phyloP scores from a whole-genome alignment of 2,888 invertebrate genomes.

The Anticlea derivata region DNA sequence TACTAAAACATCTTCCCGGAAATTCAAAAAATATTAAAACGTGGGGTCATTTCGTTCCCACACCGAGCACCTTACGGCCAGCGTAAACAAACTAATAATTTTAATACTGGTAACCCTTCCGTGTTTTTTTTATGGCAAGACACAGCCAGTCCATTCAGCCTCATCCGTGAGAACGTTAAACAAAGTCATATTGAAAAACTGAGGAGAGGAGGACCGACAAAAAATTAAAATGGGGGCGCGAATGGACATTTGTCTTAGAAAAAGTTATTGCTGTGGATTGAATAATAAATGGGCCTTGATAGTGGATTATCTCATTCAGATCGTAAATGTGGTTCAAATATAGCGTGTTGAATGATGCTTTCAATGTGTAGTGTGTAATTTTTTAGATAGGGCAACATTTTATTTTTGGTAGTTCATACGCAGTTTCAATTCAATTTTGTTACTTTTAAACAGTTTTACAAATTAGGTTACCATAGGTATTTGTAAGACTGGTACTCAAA shows the following conservation, averaged over 20 bases:
- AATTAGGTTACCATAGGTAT: no score
- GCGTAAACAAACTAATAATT: conserved; percentile 76
- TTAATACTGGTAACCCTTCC: conserved; percentile 79
- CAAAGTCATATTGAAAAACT: conserved; percentile 70
- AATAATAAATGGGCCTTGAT: conserved; percentile 62
- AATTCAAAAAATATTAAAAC: conserved; percentile 63
- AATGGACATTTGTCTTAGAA: conserved; percentile 76
- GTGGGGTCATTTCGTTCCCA: conserved; percentile 79
- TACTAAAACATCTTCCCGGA: conserved; percentile 78
- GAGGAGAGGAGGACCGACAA: conserved; percentile 55
- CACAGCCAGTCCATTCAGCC: conserved; percentile 67
- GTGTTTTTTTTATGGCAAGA: conserved; percentile 65
- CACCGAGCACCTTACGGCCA: conserved; percentile 69
- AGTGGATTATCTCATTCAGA: conserved; percentile 62
- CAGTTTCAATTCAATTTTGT: no score
- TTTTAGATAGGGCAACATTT: no score
- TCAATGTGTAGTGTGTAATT: conserved; percentile 20
- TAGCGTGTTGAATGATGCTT: conserved; percentile 15
- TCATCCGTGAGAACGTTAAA: conserved; percentile 81
- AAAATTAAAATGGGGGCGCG: conserved; percentile 68
- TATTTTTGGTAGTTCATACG: no score
- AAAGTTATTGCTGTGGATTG: conserved; percentile 63
- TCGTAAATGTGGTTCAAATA: conserved; percentile 50
- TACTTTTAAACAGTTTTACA: no score
- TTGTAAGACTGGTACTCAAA: no score